These are phyloP conservation scores for Seira sanloemensis DNA, from an alignment of 2,888 invertebrate genomes.

Conservation along the genomic window DNA sequence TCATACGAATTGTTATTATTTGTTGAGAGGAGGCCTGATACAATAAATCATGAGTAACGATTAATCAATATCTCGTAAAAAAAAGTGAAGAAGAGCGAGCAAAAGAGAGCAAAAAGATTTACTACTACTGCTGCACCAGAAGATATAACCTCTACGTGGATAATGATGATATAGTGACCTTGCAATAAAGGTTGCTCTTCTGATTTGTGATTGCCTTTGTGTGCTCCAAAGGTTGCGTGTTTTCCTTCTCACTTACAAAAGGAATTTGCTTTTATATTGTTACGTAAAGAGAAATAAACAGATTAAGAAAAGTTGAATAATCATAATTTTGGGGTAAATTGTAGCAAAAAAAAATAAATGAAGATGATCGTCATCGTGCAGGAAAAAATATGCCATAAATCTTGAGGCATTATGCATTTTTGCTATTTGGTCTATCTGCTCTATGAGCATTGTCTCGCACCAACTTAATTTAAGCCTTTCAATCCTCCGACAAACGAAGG, in stretches of 20 bases:
- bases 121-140: too few relatives aligned
- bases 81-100: constrained; percentile 20
- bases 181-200: constrained; percentile 36
- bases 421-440: too few relatives aligned
- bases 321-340: constrained; percentile 50
- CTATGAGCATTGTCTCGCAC: constrained; percentile 40
- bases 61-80: constrained; percentile 37
- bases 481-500: constrained; percentile 37
- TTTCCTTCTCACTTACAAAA: too few relatives aligned
- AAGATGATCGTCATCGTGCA: constrained; percentile 24
- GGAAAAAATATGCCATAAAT: constrained; percentile 38
- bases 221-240: background rate
- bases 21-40: constrained; percentile 60
- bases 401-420: constrained; percentile 37
- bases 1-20: constrained; percentile 54
- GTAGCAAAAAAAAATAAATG: constrained; percentile 48
- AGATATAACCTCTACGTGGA: constrained; percentile 42
- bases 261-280: too few relatives aligned
- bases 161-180: constrained; percentile 41
- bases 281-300: constrained; percentile 7
- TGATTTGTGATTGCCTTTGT: constrained; percentile 37
- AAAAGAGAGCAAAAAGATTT: too few relatives aligned
- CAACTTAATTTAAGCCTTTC: constrained; percentile 52
- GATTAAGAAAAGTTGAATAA: constrained; percentile 40
- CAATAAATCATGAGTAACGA: constrained; percentile 58